These are phyloP conservation scores for Dendroctonus valens DNA, from an alignment of 1,140 invertebrate species.

Conservation along the genomic window DNA sequence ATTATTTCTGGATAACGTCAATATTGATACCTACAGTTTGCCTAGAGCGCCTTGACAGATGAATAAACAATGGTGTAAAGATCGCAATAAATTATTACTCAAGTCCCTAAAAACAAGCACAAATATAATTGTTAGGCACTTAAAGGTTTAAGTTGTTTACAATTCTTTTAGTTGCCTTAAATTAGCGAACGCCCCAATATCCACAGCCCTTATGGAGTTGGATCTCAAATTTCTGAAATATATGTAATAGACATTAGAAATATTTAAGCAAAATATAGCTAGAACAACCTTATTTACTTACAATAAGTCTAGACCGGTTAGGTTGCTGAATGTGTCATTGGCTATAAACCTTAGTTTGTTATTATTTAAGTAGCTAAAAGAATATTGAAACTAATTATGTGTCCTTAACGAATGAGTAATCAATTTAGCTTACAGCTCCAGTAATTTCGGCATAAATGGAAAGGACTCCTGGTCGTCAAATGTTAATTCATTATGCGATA, in stretches of 20 bases:
- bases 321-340: slow-evolving; percentile 13
- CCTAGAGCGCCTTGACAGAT: not conserved
- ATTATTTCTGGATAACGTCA: too few relatives aligned
- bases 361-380: slow-evolving; percentile 24
- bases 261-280: too few relatives aligned
- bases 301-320: slow-evolving; percentile 14
- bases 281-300: slow-evolving; percentile 7
- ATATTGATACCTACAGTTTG: slow-evolving; percentile 22
- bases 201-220: slow-evolving; percentile 50
- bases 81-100: slow-evolving; percentile 8
- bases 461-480: slow-evolving; percentile 49
- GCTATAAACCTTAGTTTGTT: slow-evolving; percentile 13
- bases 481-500: slow-evolving; percentile 55
- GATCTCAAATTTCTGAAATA: slow-evolving; percentile 45
- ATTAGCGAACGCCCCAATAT: slow-evolving; percentile 51
- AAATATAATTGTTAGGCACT: slow-evolving; percentile 6
- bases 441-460: slow-evolving; percentile 52
- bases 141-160: slow-evolving; percentile 51
- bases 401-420: too few relatives aligned
- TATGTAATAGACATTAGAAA: too few relatives aligned
- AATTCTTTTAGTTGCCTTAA: slow-evolving; percentile 53
- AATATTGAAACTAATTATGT: slow-evolving; percentile 16
- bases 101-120: slow-evolving; percentile 15
- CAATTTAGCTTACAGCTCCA: slow-evolving; percentile 55
- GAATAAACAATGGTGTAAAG: slow-evolving; percentile 1